phyloP scores from a whole-genome alignment of 2,888 invertebrate genomes.

The Agrotis exclamationis region DNA sequence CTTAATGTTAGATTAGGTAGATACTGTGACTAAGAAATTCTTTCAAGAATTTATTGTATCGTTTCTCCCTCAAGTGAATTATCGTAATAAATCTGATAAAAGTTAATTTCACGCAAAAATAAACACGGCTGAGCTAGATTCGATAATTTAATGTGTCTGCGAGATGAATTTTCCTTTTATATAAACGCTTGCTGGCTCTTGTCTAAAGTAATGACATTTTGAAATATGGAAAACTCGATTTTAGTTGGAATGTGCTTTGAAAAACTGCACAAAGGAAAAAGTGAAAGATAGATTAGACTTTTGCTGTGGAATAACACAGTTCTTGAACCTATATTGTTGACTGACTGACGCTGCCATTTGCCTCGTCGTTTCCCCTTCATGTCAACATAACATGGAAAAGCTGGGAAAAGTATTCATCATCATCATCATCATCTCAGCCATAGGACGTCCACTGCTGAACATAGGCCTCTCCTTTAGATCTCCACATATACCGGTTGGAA shows the following conservation, averaged over 20 bases:
- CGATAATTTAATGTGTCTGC: conserved; percentile 56
- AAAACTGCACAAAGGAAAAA: no score
- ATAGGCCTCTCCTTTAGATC: no score
- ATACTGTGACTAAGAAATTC: conserved; percentile 27
- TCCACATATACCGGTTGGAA: no score
- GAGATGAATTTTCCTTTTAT: conserved; percentile 24
- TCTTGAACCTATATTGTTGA: no score
- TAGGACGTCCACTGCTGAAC: no score
- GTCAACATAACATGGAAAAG: no score
- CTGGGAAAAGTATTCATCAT: no score
- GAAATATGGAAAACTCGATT: not conserved
- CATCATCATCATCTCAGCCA: no score
- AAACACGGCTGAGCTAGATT: conserved; percentile 54
- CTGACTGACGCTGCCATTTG: no score
- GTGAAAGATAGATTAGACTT: not conserved
- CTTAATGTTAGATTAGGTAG: not conserved
- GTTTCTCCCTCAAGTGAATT: conserved; percentile 44
- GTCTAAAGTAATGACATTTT: conserved; percentile 21
- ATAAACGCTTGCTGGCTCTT: conserved; percentile 7
- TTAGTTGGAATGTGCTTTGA: not conserved
- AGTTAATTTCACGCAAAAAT: conserved; percentile 72
- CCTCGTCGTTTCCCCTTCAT: no score
- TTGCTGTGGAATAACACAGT: no score
- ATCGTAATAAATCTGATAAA: conserved; percentile 65
- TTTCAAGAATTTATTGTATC: conserved; percentile 35